phyloP scores from a whole-genome alignment of 2,797 vertebrate species.

The Avahi laniger region DNA sequence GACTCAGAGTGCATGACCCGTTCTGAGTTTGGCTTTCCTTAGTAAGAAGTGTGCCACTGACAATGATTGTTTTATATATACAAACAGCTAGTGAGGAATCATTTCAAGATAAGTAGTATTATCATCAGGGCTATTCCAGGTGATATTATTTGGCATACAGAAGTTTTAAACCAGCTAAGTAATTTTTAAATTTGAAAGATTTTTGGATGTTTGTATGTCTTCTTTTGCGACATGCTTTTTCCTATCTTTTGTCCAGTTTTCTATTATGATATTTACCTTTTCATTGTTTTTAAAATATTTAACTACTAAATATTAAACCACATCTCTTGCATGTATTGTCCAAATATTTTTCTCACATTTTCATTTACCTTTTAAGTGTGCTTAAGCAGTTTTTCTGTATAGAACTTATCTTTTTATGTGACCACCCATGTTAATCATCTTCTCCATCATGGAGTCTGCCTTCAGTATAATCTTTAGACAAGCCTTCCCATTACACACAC shows the following conservation, averaged over 20 bases:
- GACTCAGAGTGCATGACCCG: not conserved
- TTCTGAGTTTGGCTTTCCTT: not conserved
- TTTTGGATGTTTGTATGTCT: not conserved
- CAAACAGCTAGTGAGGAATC: not conserved
- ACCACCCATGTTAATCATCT: not conserved
- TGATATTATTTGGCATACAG: not conserved
- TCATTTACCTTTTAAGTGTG: not conserved
- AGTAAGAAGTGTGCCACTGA: not conserved
- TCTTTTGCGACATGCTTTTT: not conserved
- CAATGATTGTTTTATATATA: not conserved
- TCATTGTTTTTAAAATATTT: not conserved
- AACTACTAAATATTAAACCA: not conserved
- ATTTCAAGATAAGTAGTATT: not conserved
- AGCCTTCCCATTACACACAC: not conserved
- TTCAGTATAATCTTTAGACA: not conserved
- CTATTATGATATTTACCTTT: not conserved
- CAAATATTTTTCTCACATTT: not conserved
- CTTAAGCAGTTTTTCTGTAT: not conserved
- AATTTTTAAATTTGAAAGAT: not conserved
- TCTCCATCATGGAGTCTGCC: not conserved
- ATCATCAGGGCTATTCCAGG: not conserved
- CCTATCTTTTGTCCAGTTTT: not conserved
- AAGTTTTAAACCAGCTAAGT: not conserved
- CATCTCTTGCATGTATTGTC: not conserved
- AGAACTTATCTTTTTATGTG: not conserved